A percentile compares a stretch with the other conserved stretches of the same genome.
These are phyloP conservation scores for Lamprotornis superbus DNA, from an alignment of 2,113 vertebrate genomes.

Conservation along the genomic window DNA sequence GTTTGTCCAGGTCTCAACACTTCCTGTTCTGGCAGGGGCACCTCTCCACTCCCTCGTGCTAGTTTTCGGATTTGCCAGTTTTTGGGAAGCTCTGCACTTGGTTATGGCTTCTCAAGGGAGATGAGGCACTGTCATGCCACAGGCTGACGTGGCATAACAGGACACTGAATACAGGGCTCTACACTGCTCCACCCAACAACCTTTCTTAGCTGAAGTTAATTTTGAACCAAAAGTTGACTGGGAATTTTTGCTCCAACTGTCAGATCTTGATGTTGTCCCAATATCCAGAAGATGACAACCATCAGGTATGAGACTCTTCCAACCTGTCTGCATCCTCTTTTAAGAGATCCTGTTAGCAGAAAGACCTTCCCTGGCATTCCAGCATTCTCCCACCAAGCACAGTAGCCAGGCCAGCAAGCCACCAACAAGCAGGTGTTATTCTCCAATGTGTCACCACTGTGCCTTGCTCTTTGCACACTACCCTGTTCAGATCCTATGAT, in stretches of 20 bases:
- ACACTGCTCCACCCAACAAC: neutral
- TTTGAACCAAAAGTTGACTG: neutral
- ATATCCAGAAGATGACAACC: neutral
- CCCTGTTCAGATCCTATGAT: neutral
- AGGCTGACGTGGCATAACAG: neutral
- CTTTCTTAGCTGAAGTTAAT: neutral
- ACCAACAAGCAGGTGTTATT: neutral
- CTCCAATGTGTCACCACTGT: neutral
- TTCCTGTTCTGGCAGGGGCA: neutral
- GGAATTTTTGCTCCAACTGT: neutral
- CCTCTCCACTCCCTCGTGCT: no score
- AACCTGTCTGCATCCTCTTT: neutral
- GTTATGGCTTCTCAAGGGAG: neutral
- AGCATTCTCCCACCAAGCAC: neutral
- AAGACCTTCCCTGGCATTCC: neutral
- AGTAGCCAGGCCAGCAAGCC: neutral
- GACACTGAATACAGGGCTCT: neutral
- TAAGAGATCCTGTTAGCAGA: neutral
- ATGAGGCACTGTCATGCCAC: neutral
- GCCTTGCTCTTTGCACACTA: neutral
- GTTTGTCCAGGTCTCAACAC: neutral
- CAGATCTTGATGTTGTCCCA: neutral
- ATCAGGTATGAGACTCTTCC: neutral
- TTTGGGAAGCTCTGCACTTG: neutral
- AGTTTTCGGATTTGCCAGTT: fast-evolving